Percentiles rank a stretch among this genome's conserved stretches.
These are phyloP conservation scores for Solea solea DNA, from an alignment of 2,113 vertebrate genomes.

Conservation along the genomic window DNA sequence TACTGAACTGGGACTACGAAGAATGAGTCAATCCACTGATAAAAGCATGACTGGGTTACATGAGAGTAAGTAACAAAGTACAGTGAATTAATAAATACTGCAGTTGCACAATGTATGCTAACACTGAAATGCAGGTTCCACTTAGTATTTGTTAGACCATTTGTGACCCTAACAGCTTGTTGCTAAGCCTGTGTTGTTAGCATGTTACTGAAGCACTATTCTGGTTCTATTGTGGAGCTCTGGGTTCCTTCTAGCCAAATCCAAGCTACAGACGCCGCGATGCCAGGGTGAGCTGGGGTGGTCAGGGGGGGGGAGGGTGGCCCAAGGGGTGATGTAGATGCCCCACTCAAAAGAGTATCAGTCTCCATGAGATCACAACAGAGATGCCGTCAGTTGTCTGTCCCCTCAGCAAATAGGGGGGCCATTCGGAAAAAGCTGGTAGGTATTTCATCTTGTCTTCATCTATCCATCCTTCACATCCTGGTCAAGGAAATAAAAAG, in stretches of 20 bases:
- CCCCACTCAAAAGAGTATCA: slow-evolving; percentile 53
- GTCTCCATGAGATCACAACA: slow-evolving; percentile 37
- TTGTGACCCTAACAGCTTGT: slow-evolving; percentile 56
- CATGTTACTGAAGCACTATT: slow-evolving; percentile 73
- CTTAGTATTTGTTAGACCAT: slow-evolving; percentile 54
- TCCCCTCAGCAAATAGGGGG: slow-evolving; percentile 34
- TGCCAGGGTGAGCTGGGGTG: slow-evolving; percentile 17
- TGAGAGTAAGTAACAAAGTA: slow-evolving; percentile 68
- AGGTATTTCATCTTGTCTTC: slow-evolving; percentile 25
- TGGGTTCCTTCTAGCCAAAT: slow-evolving; percentile 38
- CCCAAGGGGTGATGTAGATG: slow-evolving; percentile 20
- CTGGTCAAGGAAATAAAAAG: slow-evolving; percentile 49
- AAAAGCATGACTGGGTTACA: slow-evolving; percentile 70
- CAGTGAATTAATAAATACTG: slow-evolving; percentile 72
- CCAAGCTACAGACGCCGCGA: slow-evolving; percentile 15
- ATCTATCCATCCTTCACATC: slow-evolving; percentile 65
- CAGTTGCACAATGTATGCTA: slow-evolving; percentile 67
- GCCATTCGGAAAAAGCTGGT: slow-evolving; percentile 63
- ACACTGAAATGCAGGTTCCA: slow-evolving; percentile 67
- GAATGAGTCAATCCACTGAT: slow-evolving; percentile 57
- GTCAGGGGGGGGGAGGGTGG: slow-evolving; percentile 7
- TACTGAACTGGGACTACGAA: slow-evolving; percentile 57
- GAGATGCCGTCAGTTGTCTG: slow-evolving; percentile 35
- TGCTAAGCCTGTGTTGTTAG: slow-evolving; percentile 69
- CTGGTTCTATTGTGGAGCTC: slow-evolving; percentile 49